Evolutionary conservation across 2,797 vertebrate species (phyloP), one percentile per base, ranked within the genome.

Genomic region (Champsocephalus esox): DNA sequence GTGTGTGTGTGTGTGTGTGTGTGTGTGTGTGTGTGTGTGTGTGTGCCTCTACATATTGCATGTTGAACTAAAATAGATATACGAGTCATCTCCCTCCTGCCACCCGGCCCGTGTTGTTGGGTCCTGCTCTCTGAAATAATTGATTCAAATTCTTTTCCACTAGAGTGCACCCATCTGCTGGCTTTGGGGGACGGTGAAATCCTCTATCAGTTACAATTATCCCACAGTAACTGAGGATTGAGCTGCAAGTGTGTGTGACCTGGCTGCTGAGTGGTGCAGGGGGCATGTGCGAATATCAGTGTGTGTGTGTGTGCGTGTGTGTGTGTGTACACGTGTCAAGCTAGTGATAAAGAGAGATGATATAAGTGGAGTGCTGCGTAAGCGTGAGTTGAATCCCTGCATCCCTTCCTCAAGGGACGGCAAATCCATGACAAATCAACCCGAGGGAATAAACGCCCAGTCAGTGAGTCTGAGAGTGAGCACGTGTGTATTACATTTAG

Each of bases 131-230:
- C 65, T 75, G 77, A 83, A 91, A 88, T 91, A 87, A 93, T 93
- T 86, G 83, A 87, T 81, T 90, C 82, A 88, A 90, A 92, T 92
- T 89, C 66, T 74, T 92, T 93, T 92, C 90, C 87, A 91, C 89
- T 79, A 84, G 87, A 88, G 79, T 89, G 87, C 88, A 86, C 85
- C 85, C 88, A 89, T 93, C 87, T 90, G 87, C 83, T 89, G 90
- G 74, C 84, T 88, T 89, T 88, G 66, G 78, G 85, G 86, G 81
- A 79, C 84, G 75, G 82, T 84, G 85, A 89, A 90, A 84, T 86
- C 87, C 87, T 91, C 88, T 78, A 91, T 92, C 88, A 82, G 80
- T 92, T 88, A 92, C 87, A 90, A 90, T 89, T 89, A 92, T 82
- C 80, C 82, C 73, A 67, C 48, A 58, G 83, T 85, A 82, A 76